A percentile compares a stretch with the other conserved stretches of the same genome.
Conservation (phyloP, 2,113 vertebrate genomes). For the Anarhynchus alexandrinus region DNA sequence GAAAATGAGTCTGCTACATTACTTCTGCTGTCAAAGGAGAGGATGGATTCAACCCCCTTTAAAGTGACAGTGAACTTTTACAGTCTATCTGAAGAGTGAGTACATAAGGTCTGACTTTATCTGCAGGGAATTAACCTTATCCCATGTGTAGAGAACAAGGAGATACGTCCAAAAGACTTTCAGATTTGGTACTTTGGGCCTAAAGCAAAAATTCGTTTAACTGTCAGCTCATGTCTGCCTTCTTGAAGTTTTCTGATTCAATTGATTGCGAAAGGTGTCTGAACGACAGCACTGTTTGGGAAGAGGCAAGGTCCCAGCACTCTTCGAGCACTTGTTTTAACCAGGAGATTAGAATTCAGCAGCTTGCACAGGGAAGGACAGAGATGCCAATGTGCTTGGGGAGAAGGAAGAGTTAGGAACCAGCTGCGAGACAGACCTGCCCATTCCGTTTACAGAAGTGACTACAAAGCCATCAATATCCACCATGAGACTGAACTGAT, state of each 20-base stretch:
- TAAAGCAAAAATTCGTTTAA: neutral
- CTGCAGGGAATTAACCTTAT: slow-evolving; percentile 15
- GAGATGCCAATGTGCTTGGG: neutral
- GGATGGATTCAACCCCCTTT: neutral
- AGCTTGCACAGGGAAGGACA: neutral
- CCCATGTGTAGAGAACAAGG: neutral
- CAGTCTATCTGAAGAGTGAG: neutral
- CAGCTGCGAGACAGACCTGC: neutral
- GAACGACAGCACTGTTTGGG: neutral
- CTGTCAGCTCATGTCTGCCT: neutral
- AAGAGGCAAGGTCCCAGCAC: neutral
- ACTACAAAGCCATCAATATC: neutral
- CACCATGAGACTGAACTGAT: neutral
- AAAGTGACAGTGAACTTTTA: slow-evolving; percentile 26
- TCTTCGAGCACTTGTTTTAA: neutral
- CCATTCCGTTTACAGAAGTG: neutral
- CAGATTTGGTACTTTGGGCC: neutral
- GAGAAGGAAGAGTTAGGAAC: neutral
- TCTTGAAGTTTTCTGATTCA: neutral
- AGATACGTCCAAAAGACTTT: slow-evolving; percentile 7
- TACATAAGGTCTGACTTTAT: neutral
- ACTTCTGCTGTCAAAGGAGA: slow-evolving; percentile 45
- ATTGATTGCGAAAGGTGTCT: neutral
- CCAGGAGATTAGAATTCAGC: neutral
- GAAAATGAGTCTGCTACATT: slow-evolving; percentile 41